Percentiles rank a stretch among this genome's conserved stretches.
phyloP scores from a whole-genome alignment of 2,888 invertebrate genomes.

The Steinernema scapterisci region DNA sequence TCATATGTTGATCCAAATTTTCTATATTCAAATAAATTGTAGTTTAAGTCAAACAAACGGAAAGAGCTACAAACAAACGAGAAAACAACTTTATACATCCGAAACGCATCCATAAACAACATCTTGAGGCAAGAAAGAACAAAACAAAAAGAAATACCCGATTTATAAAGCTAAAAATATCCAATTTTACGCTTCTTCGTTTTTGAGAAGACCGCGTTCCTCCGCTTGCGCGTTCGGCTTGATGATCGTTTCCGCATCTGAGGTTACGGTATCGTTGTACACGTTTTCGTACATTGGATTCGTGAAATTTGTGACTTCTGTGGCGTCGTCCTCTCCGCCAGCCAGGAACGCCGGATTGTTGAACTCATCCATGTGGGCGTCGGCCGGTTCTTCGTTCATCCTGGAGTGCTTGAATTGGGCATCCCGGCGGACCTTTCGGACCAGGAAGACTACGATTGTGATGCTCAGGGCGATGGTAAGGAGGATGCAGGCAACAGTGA shows the following conservation, averaged over 20 bases:
- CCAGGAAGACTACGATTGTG: background rate
- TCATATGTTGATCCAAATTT: no score
- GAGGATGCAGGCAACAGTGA: constrained; percentile 4
- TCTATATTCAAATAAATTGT: no score
- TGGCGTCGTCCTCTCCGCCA: constrained; percentile 44
- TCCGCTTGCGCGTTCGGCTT: constrained; percentile 29
- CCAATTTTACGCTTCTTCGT: constrained; percentile 11
- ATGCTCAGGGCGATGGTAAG: background rate
- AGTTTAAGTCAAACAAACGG: no score
- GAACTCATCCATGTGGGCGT: constrained; percentile 42
- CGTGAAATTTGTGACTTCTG: constrained; percentile 48
- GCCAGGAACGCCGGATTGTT: constrained; percentile 47
- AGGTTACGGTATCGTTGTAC: constrained; percentile 50
- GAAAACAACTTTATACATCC: background rate
- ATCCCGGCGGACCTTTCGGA: constrained; percentile 10
- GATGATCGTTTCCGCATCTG: constrained; percentile 37
- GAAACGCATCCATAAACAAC: background rate
- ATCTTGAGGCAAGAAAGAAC: constrained; percentile 30
- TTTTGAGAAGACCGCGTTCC: constrained; percentile 5
- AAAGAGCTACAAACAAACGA: no score
- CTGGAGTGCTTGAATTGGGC: constrained; percentile 45
- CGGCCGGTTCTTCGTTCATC: constrained; percentile 42
- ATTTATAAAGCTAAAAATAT: constrained; percentile 12
- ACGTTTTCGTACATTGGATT: constrained; percentile 53
- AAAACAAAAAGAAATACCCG: constrained; percentile 28